A percentile compares a stretch with the other conserved stretches of the same genome.
Evolutionary conservation across 2,888 invertebrate species (phyloP).

Genomic region (Sepioteuthis lessoniana): DNA sequence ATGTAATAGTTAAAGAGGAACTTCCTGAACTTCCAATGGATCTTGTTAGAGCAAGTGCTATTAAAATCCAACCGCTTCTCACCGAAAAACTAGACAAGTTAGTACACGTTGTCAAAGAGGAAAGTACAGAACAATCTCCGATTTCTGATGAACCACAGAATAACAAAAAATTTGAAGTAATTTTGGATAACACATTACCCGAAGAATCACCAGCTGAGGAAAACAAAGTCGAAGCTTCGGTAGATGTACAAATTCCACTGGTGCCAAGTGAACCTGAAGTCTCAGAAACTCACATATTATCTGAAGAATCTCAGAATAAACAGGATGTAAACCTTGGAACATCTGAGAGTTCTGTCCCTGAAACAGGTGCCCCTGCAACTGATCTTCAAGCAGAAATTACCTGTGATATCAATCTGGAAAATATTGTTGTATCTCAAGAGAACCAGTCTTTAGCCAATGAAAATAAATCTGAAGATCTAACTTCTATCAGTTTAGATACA

Average conservation of each 20-base stretch:
- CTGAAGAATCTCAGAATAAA: background rate
- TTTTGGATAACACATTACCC: background rate
- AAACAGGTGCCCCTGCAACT: background rate
- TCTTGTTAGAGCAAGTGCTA: conserved; percentile 36
- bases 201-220: background rate
- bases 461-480: background rate
- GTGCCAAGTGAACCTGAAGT: background rate
- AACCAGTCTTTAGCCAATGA: background rate
- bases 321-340: background rate
- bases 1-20: background rate
- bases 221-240: background rate
- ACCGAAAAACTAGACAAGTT: background rate
- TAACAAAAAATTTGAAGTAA: background rate
- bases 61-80: background rate
- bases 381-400: background rate
- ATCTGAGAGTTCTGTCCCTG: background rate
- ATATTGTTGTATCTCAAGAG: background rate
- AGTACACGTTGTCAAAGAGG: background rate
- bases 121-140: background rate
- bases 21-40: conserved; percentile 25
- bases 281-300: background rate
- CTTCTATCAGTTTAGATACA: background rate
- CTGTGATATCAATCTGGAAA: background rate
- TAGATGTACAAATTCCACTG: background rate
- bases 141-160: background rate